phyloP scores from a whole-genome alignment of 2,113 vertebrate species.

The Poicephalus gulielmi region DNA sequence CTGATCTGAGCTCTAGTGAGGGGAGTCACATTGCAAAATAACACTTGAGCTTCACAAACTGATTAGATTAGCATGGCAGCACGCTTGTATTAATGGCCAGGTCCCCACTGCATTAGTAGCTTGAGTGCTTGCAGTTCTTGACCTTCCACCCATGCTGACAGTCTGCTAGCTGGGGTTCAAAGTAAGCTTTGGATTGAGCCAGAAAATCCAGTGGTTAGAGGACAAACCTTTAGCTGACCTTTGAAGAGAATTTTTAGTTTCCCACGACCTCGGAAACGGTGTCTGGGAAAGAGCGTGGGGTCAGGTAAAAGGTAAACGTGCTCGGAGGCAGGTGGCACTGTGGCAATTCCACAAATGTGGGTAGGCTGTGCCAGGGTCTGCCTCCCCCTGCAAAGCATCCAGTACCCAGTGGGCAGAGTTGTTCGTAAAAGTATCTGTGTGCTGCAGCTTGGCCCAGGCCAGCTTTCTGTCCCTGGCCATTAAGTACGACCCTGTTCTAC shows the following conservation, averaged over 20 bases:
- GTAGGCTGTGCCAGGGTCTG: background rate
- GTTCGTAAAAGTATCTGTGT: background rate
- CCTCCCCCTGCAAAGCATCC: background rate
- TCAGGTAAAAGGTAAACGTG: background rate
- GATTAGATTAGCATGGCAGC: background rate
- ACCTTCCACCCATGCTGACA: background rate
- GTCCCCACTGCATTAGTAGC: background rate
- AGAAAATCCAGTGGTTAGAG: background rate
- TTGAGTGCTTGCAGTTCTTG: background rate
- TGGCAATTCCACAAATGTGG: background rate
- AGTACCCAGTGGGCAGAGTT: background rate
- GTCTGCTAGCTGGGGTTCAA: background rate
- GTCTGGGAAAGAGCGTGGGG: background rate
- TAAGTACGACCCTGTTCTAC: background rate
- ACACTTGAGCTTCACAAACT: rapidly evolving
- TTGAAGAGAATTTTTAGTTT: background rate
- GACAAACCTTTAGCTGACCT: background rate
- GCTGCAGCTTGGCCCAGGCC: background rate
- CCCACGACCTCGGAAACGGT: background rate
- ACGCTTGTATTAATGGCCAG: background rate
- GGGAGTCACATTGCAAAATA: background rate
- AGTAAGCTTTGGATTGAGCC: background rate
- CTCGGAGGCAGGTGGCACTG: background rate
- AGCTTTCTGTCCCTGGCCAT: background rate
- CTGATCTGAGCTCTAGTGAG: background rate